Percentiles rank a stretch among this genome's conserved stretches.
phyloP scores from a whole-genome alignment of 2,888 invertebrate species.

The Drosophila melanosoma region DNA sequence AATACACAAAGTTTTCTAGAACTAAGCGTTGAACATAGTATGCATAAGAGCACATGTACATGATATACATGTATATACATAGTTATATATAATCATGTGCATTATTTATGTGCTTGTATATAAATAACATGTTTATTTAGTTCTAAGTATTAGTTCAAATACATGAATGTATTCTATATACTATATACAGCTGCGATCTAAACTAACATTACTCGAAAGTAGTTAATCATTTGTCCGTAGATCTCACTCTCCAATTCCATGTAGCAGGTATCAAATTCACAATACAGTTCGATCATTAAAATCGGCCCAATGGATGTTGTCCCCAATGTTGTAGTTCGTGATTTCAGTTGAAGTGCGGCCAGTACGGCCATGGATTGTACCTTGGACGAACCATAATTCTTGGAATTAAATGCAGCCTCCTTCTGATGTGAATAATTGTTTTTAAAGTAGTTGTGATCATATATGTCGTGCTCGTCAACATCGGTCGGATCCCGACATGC shows the following conservation, averaged over 20 bases:
- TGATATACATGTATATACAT: constrained; percentile 27
- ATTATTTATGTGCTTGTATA: constrained; percentile 38
- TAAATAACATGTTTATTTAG: constrained; percentile 46
- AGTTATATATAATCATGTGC: constrained; percentile 33
- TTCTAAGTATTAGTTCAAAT: constrained; percentile 70
- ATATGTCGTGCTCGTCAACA: constrained; percentile 58
- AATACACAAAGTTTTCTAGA: constrained; percentile 24
- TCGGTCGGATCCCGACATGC: constrained; percentile 83
- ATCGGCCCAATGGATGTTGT: constrained; percentile 40
- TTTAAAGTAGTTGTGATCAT: constrained; percentile 82
- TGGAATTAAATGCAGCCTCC: constrained; percentile 43
- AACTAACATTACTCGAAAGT: constrained; percentile 77
- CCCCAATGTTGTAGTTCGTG: constrained; percentile 44
- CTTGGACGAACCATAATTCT: constrained; percentile 29
- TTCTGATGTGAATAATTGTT: constrained; percentile 71
- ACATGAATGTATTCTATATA: constrained; percentile 40
- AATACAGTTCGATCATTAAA: constrained; percentile 72
- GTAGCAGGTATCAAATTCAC: constrained; percentile 75
- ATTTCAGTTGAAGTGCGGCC: constrained; percentile 67
- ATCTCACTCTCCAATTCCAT: constrained; percentile 60
- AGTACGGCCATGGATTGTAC: constrained; percentile 65
- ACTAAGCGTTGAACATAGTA: constrained; percentile 16
- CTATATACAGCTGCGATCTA: constrained; percentile 30
- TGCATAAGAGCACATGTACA: constrained; percentile 19
- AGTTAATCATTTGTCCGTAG: constrained; percentile 65